Conservation (phyloP, 2,797 vertebrate genomes). For the Epinephelus awoara region DNA sequence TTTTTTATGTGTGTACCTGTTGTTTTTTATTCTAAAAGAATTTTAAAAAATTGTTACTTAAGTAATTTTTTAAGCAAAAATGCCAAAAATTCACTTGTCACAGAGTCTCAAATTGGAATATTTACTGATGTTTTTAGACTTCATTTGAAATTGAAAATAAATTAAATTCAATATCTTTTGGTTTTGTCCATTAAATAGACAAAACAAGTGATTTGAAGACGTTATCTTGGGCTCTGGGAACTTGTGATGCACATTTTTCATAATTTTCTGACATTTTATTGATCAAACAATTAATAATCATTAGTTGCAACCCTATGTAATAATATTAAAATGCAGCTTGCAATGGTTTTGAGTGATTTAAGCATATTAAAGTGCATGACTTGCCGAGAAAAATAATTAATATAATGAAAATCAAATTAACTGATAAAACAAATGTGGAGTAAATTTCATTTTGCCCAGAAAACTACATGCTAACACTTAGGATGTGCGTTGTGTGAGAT, state of each 20-base stretch:
- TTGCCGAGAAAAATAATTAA: constrained; percentile 1
- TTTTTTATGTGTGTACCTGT: no score
- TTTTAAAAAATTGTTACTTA: no score
- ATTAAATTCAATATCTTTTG: not conserved
- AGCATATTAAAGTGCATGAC: not conserved
- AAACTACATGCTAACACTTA: constrained; percentile 36
- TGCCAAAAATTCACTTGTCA: not conserved
- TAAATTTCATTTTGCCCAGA: constrained; percentile 25
- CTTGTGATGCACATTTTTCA: not conserved
- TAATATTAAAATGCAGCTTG: not conserved
- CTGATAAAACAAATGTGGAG: constrained; percentile 13
- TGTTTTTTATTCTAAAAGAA: no score
- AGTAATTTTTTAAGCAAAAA: no score
- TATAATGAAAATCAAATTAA: constrained; percentile 15
- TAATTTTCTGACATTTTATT: not conserved
- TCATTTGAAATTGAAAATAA: not conserved
- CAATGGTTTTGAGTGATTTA: not conserved
- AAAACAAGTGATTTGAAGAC: not conserved
- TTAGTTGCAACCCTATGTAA: not conserved
- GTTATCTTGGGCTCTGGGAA: no score
- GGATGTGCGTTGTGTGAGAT: constrained; percentile 40
- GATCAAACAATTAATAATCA: not conserved
- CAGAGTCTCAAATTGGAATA: not conserved
- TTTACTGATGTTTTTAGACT: not conserved
- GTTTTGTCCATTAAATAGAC: not conserved